Base-by-base conservation (phyloP, 1,140 invertebrate species). In the Zaprionus inermis region DNA sequence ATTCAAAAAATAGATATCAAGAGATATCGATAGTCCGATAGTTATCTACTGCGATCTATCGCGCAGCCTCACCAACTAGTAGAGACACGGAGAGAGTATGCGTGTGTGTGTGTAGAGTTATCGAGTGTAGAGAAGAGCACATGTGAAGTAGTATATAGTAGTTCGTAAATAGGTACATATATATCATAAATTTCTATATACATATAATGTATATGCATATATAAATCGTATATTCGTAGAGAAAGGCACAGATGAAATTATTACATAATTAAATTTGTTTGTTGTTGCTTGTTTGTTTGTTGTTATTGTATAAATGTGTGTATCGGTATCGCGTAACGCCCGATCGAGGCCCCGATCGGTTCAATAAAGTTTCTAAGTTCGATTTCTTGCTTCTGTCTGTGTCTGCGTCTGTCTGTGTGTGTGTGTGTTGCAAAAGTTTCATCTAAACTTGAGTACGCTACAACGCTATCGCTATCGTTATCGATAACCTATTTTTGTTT, bases 191-290 rank as follows among this genome's bases (percentile, higher is more conserved):
- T 54, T 64, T 64, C 46, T 72, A 32, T 46, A 55, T 61, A 52
- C 63, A 55, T 76, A 36, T 70, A 72, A 44, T 56, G 44, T 49
- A 49, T 49, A 49, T 49, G 44, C 70, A 75, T 71, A 72, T 78
- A 71, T 81, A 77, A 54, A 56, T 65, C 63, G 63, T 72, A 81
- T 86, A 60, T 66, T 76, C 55, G 55, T 72, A 89, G 83, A 88
- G 83, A 88, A 88, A 88, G 83, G 83, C 83, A 88, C 83, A 88
- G 83, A 88, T 88, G 83, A 88, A 88, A 89, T 83, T 88, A 88
- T 88, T 76, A 74, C 49, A 81, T 89, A 88, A 88, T 79, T 80
- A 69, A 79, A 79, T 82, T 74, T 77, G 72, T 79, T 79, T 61
- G 58, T 63, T 69, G 11, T 67, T 59, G n/a, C 34, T 72, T 52